phyloP scores from a whole-genome alignment of 2,797 vertebrate species.

The Tiaroga cobitis region DNA sequence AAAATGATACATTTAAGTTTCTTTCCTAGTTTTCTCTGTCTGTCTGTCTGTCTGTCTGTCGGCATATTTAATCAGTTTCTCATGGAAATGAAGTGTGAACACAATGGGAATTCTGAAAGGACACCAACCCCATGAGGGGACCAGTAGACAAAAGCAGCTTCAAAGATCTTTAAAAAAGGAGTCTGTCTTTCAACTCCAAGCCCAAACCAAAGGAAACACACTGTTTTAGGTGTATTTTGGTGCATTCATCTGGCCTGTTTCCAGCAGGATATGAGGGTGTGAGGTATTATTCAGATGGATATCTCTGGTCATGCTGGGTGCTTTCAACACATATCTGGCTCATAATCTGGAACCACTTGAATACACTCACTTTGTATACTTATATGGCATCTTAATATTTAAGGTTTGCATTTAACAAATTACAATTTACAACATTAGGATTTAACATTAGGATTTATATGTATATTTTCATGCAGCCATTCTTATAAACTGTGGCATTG shows the following conservation, averaged over 20 bases:
- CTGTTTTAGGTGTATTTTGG: constrained; percentile 25
- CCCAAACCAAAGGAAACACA: constrained; percentile 23
- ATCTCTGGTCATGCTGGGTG: constrained; percentile 39
- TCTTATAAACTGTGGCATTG: not conserved
- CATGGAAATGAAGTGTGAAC: constrained; percentile 50
- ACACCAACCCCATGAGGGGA: constrained; percentile 49
- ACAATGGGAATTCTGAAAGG: constrained; percentile 44
- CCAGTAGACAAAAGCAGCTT: constrained; percentile 41
- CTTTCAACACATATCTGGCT: constrained; percentile 9
- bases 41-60: not conserved
- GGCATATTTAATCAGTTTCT: constrained; percentile 56
- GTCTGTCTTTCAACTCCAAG: constrained; percentile 12
- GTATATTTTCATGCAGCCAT: not conserved
- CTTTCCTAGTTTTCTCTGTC: constrained; percentile 19
- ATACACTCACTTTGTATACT: not conserved
- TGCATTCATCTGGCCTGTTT: constrained; percentile 42
- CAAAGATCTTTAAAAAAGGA: constrained; percentile 50
- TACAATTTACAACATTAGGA: not conserved
- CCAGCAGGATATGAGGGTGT: constrained; percentile 58
- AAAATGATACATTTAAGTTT: constrained; percentile 11
- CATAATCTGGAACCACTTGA: not conserved
- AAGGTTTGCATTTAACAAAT: not conserved
- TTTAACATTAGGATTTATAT: not conserved
- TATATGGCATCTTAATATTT: not conserved
- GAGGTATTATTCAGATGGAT: constrained; percentile 57